These are phyloP conservation scores for Enteromius trimaculatus DNA, from an alignment of 2,797 vertebrate genomes.

Conservation along the genomic window DNA sequence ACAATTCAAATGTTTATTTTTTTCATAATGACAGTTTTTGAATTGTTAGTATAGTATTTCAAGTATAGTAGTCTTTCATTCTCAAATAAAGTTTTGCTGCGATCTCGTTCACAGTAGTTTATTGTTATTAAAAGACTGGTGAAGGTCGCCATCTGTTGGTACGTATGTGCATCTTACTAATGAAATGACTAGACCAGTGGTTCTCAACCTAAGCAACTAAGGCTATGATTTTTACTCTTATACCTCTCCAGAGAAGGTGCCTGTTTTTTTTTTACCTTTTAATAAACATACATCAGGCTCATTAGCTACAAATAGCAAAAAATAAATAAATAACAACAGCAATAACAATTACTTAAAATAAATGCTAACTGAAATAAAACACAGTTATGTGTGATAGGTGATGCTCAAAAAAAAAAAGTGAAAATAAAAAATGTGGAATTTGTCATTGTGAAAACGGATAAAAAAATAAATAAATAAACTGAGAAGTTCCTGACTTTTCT, in stretches of 20 bases:
- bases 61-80: neutral
- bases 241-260: neutral
- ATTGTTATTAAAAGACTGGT: conserved; percentile 46
- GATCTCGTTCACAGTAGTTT: neutral
- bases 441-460: neutral
- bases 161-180: conserved; percentile 37
- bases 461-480: too few species aligned
- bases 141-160: conserved; percentile 74
- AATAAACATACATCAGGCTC: neutral
- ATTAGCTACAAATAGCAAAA: neutral
- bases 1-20: neutral
- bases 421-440: neutral
- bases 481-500: neutral
- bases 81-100: conserved; percentile 3
- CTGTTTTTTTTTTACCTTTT: neutral
- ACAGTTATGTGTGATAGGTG: neutral
- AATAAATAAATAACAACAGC: neutral
- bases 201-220: neutral
- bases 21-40: neutral
- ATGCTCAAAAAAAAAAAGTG: neutral
- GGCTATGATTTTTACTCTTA: neutral
- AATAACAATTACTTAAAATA: neutral
- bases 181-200: neutral
- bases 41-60: neutral
- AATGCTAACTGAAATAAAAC: neutral